Percentiles rank a stretch among this genome's conserved stretches.
phyloP scores from a whole-genome alignment of 2,797 vertebrate genomes.

The Alauda arvensis region DNA sequence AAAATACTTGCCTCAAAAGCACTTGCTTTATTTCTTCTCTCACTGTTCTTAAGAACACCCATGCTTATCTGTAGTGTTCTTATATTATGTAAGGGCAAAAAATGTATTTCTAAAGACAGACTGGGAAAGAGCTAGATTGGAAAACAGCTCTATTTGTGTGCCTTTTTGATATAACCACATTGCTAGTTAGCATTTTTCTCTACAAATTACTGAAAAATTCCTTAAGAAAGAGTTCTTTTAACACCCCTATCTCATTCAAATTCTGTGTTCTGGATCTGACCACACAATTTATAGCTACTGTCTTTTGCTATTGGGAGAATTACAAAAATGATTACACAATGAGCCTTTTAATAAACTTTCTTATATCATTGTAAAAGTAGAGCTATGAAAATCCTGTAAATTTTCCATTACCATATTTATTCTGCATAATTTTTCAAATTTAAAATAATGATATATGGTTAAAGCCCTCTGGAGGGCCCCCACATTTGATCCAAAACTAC shows the following conservation, averaged over 20 bases:
- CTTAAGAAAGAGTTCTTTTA: slow-evolving; percentile 26
- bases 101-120: background rate
- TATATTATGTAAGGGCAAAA: background rate
- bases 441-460: background rate
- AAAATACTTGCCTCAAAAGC: slow-evolving; percentile 6
- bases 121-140: background rate
- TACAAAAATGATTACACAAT: slow-evolving; percentile 13
- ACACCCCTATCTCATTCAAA: background rate
- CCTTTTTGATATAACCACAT: background rate
- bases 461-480: background rate
- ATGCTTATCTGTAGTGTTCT: background rate
- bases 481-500: background rate
- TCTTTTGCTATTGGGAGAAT: slow-evolving; percentile 5
- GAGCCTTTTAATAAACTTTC: background rate
- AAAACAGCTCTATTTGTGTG: slow-evolving; percentile 17
- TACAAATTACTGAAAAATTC: slow-evolving; percentile 21
- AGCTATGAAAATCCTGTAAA: background rate
- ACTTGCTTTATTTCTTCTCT: slow-evolving; percentile 22
- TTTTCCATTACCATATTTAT: background rate
- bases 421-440: background rate
- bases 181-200: background rate
- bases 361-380: background rate
- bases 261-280: background rate
- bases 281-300: background rate
- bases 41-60: background rate